A percentile compares a stretch with the other conserved stretches of the same genome.
phyloP scores from a whole-genome alignment of 2,888 invertebrate species.

The Malthinus flaveolus region DNA sequence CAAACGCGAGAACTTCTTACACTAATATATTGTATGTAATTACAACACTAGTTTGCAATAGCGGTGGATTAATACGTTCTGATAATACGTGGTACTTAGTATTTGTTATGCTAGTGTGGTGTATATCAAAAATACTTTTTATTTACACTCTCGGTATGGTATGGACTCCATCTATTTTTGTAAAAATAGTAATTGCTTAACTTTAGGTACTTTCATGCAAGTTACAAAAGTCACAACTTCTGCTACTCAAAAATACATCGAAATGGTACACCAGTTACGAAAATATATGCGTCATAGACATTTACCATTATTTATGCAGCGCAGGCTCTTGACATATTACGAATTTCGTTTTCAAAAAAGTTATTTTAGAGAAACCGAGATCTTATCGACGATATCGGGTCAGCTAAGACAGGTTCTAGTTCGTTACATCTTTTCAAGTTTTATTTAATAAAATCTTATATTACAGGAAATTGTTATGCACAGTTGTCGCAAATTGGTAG shows the following conservation, averaged over 20 bases:
- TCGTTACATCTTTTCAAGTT: background rate
- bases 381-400: constrained; percentile 60
- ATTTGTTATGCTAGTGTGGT: constrained; percentile 37
- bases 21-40: too few relatives aligned
- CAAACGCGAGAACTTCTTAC: too few relatives aligned
- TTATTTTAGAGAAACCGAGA: constrained; percentile 62
- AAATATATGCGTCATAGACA: constrained; percentile 64
- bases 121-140: constrained; percentile 37
- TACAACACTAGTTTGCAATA: too few relatives aligned
- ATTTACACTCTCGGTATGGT: constrained; percentile 19
- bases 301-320: constrained; percentile 58
- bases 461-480: constrained; percentile 59
- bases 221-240: constrained; percentile 51
- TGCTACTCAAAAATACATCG: constrained; percentile 55
- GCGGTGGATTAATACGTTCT: too few relatives aligned
- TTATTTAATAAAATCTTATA: background rate
- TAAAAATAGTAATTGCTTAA: background rate
- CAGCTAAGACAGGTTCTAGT: constrained; percentile 49
- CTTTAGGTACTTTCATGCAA: constrained; percentile 38
- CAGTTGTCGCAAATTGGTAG: constrained; percentile 59
- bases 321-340: constrained; percentile 62
- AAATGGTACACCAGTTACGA: constrained; percentile 59
- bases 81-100: too few relatives aligned
- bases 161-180: background rate
- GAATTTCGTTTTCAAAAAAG: constrained; percentile 61